Percentiles rank a stretch among this genome's conserved stretches.
Conservation (phyloP, 2,888 invertebrate genomes). For the Gandaritis pyraliata region DNA sequence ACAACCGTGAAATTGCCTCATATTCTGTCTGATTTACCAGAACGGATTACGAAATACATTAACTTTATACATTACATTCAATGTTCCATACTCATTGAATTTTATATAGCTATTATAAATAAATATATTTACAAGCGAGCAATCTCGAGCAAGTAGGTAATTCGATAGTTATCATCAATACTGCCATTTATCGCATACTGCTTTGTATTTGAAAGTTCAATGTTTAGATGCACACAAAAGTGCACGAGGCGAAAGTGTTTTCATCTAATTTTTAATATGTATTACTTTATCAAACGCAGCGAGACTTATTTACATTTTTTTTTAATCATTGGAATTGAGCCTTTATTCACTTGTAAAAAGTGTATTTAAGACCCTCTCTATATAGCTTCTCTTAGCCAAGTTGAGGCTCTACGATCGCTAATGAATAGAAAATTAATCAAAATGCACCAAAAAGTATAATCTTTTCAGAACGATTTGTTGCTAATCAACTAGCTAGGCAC, state of each 20-base stretch:
- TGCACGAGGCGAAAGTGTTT: too few species aligned
- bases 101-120: not conserved
- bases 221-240: not conserved
- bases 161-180: not conserved
- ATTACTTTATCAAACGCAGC: too few species aligned
- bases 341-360: too few species aligned
- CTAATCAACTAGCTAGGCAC: not conserved
- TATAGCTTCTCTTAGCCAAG: too few species aligned
- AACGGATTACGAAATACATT: conserved; percentile 22
- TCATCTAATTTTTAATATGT: too few species aligned
- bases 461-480: not conserved
- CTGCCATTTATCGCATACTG: too few species aligned
- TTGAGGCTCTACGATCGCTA: too few species aligned
- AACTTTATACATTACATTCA: conserved; percentile 9
- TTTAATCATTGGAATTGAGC: too few species aligned
- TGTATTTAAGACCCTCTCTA: too few species aligned
- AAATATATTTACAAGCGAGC: not conserved
- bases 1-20: conserved; percentile 36
- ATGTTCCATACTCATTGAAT: conserved; percentile 4
- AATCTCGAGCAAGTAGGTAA: not conserved
- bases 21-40: conserved; percentile 36
- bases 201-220: not conserved
- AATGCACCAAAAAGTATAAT: too few species aligned
- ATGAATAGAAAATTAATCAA: too few species aligned
- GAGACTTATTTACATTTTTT: too few species aligned